Base-by-base conservation (phyloP, 2,113 vertebrate genomes). In the Gasterosteus aculeatus region DNA sequence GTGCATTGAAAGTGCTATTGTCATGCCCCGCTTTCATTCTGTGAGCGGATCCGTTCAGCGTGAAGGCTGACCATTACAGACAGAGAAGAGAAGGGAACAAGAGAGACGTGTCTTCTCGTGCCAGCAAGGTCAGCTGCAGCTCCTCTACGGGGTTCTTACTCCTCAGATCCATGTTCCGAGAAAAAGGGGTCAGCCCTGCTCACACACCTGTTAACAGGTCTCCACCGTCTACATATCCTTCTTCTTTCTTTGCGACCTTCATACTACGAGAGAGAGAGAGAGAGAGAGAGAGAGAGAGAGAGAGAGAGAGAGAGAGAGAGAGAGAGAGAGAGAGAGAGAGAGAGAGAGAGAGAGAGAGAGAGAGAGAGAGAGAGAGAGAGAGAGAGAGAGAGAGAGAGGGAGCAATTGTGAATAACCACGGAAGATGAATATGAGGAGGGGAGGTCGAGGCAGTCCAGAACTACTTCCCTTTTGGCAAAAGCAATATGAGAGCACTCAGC, bases 401-500 rank as follows among this genome's bases (percentile, higher is more conserved):
- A 35, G 59, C 69, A 69, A 67, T 11, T 15, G 26, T 73, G 79
- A 77, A 80, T 67, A 31, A 60, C 58, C 39, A 41, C 22, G 44
- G 46, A 39, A 78, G 76, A 85, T 73, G 65, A 62, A 75, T 51
- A 72, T 58, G 47, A 65, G 65, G 58, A 60, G 41, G 46, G 68
- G 57, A 57, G 46, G 7, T 16, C 39, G 35, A 62, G 54, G 63
- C 41, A 56, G 31, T 62, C 66, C 59, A 74, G 59, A 81, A 69
- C 51, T 59, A 65, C 79, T 72, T 69, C 44, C 69, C 78, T 69
- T 46, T 77, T 51, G 71, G 82, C 77, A 69, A 86, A 78, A 86
- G 39, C 53, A 84, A 61, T 69, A 80, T 61, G 44, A 81, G 70
- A 84, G 86, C 84, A 84, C 82, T 87, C 77, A 77, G 67, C 7